Percentiles rank a stretch among this genome's conserved stretches.
These are phyloP conservation scores for Hystrix cristata DNA, from an alignment of 2,113 vertebrate genomes.

Conservation along the genomic window DNA sequence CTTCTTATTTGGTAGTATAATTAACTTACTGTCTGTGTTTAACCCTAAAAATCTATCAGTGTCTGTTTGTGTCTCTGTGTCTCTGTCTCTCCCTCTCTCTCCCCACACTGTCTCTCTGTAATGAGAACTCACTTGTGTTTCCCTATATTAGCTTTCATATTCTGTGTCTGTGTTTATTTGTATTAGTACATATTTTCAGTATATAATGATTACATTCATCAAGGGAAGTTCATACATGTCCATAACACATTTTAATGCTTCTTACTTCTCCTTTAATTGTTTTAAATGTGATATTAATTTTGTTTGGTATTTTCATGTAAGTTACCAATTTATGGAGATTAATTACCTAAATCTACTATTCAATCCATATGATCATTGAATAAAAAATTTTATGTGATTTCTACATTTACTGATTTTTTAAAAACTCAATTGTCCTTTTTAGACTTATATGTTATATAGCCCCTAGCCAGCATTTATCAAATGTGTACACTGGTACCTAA, in stretches of 20 bases:
- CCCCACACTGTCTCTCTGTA: not conserved
- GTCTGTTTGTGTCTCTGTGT: not conserved
- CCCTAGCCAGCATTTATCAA: not conserved
- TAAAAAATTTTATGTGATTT: not conserved
- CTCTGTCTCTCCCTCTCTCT: not conserved
- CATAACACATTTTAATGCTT: not conserved
- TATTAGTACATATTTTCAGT: not conserved
- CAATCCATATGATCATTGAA: not conserved
- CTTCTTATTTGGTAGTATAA: not conserved
- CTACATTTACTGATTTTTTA: not conserved
- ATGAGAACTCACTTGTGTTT: not conserved
- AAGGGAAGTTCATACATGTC: too few relatives aligned
- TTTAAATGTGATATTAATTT: constrained; percentile 32
- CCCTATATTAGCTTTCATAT: not conserved
- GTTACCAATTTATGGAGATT: not conserved
- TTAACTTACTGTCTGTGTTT: not conserved
- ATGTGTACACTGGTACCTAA: accelerated
- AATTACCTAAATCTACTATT: constrained; percentile 7
- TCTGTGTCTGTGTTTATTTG: not conserved
- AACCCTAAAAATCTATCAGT: not conserved
- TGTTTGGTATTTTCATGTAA: constrained; percentile 18
- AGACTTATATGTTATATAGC: not conserved
- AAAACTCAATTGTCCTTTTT: not conserved
- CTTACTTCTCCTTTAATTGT: not conserved
- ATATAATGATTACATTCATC: not conserved